phyloP scores from a whole-genome alignment of 2,113 vertebrate species.

The Corydoras sp. region DNA sequence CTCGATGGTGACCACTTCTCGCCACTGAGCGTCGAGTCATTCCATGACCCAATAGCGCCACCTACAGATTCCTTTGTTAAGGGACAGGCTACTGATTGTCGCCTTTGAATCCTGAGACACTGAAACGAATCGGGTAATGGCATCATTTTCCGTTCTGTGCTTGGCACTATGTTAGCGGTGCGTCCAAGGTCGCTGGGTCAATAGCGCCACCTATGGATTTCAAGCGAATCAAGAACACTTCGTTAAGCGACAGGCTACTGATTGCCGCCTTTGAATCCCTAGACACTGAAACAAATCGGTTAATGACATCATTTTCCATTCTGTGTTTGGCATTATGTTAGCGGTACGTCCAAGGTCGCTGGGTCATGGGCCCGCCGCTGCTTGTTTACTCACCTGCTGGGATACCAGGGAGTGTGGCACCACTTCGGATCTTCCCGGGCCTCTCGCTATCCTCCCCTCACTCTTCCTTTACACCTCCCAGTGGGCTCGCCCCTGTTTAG shows the following conservation, averaged over 20 bases:
- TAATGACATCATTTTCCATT: too few species aligned
- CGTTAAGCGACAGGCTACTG: too few species aligned
- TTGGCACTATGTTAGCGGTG: too few species aligned
- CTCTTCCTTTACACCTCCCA: conserved; percentile 34
- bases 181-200: conserved; percentile 24
- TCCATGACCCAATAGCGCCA: conserved; percentile 52
- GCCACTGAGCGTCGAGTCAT: too few species aligned
- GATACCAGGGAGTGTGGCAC: conserved; percentile 18
- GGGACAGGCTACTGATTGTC: too few species aligned
- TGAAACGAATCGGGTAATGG: too few species aligned
- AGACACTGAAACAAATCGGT: too few species aligned
- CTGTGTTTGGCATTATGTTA: too few species aligned
- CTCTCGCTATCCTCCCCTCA: conserved; percentile 21
- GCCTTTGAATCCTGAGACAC: too few species aligned
- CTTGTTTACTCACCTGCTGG: conserved; percentile 24
- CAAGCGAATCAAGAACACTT: not conserved
- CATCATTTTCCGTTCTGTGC: too few species aligned
- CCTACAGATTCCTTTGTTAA: conserved; percentile 43
- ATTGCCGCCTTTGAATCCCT: too few species aligned
- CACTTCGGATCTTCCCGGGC: not conserved
- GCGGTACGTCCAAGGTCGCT: conserved; percentile 2
- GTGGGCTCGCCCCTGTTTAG: conserved; percentile 61
- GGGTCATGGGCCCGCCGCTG: not conserved
- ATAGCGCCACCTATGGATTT: conserved; percentile 55
- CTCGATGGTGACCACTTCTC: too few species aligned